Evolutionary conservation across 1,140 invertebrate species (phyloP).

Genomic region (Elymnias hypermnestra): DNA sequence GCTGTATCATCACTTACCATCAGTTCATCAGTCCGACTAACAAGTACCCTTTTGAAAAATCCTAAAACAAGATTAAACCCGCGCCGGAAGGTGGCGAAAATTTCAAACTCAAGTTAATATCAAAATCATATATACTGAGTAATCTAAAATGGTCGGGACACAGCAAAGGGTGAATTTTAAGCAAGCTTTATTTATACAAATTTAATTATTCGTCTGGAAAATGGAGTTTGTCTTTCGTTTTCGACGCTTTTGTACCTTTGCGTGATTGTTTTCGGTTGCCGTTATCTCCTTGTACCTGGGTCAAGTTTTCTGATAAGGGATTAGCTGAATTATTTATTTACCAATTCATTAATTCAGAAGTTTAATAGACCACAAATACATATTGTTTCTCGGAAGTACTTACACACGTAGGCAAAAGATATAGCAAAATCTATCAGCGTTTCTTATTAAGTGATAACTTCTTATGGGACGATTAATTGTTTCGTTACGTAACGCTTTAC

Average conservation of each 20-base stretch:
- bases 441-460: too few relatives aligned
- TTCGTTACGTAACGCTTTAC: too few relatives aligned
- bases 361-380: too few relatives aligned
- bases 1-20: too few relatives aligned
- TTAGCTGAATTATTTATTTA: constrained; percentile 26
- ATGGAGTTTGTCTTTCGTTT: constrained; percentile 29
- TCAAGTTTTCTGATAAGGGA: constrained; percentile 31
- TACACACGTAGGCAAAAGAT: too few relatives aligned
- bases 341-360: too few relatives aligned
- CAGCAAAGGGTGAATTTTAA: constrained; percentile 22
- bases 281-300: constrained; percentile 18
- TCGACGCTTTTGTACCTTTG: constrained; percentile 28
- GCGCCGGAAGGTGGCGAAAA: background rate
- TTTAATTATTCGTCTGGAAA: constrained; percentile 29
- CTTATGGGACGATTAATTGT: too few relatives aligned
- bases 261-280: constrained; percentile 29
- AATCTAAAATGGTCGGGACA: constrained; percentile 13
- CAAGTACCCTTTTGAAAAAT: too few relatives aligned
- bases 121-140: constrained; percentile 16
- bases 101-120: constrained; percentile 15
- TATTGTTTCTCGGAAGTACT: too few relatives aligned
- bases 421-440: too few relatives aligned
- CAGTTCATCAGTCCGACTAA: too few relatives aligned
- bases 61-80: background rate
- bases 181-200: constrained; percentile 22